Conservation (phyloP, 2,888 invertebrate genomes). For the Agriotes lineatus region DNA sequence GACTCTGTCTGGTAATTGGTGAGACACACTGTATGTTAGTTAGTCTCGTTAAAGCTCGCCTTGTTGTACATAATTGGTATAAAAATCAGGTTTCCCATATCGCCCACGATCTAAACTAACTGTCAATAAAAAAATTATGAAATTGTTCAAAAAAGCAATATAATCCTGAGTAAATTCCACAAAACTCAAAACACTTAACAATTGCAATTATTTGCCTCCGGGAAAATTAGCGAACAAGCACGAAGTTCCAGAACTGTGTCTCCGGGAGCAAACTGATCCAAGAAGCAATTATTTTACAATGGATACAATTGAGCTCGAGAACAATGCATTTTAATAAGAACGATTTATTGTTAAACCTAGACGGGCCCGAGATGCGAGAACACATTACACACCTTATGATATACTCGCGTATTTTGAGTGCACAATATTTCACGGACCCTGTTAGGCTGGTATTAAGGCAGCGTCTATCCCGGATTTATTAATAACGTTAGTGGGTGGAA, state of each 20-base stretch:
- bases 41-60: too few species aligned
- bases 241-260: neutral
- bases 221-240: conserved; percentile 10
- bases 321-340: conserved; percentile 39
- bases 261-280: conserved; percentile 7
- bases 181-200: neutral
- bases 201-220: neutral
- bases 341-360: conserved; percentile 33
- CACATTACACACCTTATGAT: conserved; percentile 30
- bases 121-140: too few species aligned
- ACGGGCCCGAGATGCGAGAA: conserved; percentile 21
- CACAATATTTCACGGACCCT: conserved; percentile 25
- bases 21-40: too few species aligned
- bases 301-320: conserved; percentile 33
- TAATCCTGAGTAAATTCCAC: too few species aligned
- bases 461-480: conserved; percentile 23
- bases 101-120: too few species aligned
- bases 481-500: conserved; percentile 14
- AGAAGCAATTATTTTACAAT: conserved; percentile 26
- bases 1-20: too few species aligned
- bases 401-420: conserved; percentile 23
- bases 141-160: too few species aligned
- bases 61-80: too few species aligned
- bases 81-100: too few species aligned
- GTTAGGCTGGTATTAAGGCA: conserved; percentile 20